Base-by-base conservation (phyloP, 2,113 vertebrate species). In the Sinocyclocheilus maitianheensis region DNA sequence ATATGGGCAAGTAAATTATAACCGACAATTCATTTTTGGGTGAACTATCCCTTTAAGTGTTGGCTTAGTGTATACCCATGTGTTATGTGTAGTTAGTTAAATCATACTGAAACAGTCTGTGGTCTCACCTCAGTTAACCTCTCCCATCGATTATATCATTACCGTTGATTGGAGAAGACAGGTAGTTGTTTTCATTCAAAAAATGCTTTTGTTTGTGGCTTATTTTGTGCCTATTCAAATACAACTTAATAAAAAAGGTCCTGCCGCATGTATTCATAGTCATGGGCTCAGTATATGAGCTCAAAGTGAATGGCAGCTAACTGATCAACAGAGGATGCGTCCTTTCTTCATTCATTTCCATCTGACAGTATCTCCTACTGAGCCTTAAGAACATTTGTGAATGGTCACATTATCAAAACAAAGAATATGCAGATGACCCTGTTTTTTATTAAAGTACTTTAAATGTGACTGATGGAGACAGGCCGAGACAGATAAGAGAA, bases 271-370 rank as follows among this genome's bases (percentile, higher is more conserved):
- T n/a, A 85, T 87, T 84, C n/a, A 85, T 86, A 82, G 34, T 81
- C 85, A 86, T 84, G 22, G 37, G 16, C 69, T 77, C 34, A 20
- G 7, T 65, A 0, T 12, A 48, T 48, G 46, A 48, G 46, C 46
- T 48, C 46, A 69, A n/a, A 40, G n/a, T 77, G 83, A 82, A 82
- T 77, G 72, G 24, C 40, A 51, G 30, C 77, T 40, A 62, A 12
- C 10, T 71, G 34, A 71, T 48, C 5, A 85, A 77, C 84, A 86
- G 90, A 34, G 46, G 43, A 58, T 67, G 30, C 11, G 12, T 37
- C 11, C 26, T 67, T 88, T 92, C 85, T 94, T 84, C 88, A 90
- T 92, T 53, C 86, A 90, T 93, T 93, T 92, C 91, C 89, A 94
- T 92, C 77, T 58, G 83, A 90, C 90, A 89, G 88, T 83, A 81